Percentiles rank a stretch among this genome's conserved stretches.
Conservation (phyloP, 2,797 vertebrate genomes). For the Epinephelus awoara region DNA sequence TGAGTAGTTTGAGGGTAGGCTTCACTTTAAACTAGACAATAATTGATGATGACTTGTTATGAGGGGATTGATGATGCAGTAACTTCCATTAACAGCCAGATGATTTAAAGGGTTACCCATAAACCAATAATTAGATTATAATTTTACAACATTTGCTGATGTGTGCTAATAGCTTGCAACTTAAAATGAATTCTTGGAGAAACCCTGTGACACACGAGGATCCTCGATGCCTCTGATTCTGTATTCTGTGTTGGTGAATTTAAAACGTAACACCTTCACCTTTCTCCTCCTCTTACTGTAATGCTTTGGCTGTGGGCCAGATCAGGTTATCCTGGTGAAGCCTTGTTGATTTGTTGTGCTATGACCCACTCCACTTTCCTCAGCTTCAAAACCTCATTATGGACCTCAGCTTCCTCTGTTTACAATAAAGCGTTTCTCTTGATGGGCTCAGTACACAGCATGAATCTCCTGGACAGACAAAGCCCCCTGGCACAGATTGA, state of each 20-base stretch:
- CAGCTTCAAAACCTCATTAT: constrained; percentile 65
- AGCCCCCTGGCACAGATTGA: constrained; percentile 63
- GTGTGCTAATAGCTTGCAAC: constrained; percentile 4
- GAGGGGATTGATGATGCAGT: constrained; percentile 40
- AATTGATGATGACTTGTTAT: constrained; percentile 52
- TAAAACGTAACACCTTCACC: constrained; percentile 22
- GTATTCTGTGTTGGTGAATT: constrained; percentile 10
- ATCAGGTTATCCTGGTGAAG: constrained; percentile 26
- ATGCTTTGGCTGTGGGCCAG: constrained; percentile 28
- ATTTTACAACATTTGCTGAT: constrained; percentile 43
- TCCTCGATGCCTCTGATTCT: not conserved
- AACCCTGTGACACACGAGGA: not conserved
- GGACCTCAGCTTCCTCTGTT: constrained; percentile 53
- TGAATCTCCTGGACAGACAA: constrained; percentile 66
- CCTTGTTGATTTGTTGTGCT: constrained; percentile 53
- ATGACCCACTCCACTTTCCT: constrained; percentile 68
- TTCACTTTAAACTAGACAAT: constrained; percentile 56
- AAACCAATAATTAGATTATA: constrained; percentile 52
- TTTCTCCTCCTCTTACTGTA: not conserved
- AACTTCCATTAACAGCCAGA: constrained; percentile 34
- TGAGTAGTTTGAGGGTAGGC: constrained; percentile 45
- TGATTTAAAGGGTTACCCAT: constrained; percentile 55
- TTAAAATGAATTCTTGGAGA: not conserved
- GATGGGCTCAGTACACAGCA: constrained; percentile 49
- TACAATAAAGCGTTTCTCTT: constrained; percentile 48